Percentiles rank a stretch among this genome's conserved stretches.
phyloP scores from a whole-genome alignment of 2,113 vertebrate species.

The Dasypus novemcinctus region DNA sequence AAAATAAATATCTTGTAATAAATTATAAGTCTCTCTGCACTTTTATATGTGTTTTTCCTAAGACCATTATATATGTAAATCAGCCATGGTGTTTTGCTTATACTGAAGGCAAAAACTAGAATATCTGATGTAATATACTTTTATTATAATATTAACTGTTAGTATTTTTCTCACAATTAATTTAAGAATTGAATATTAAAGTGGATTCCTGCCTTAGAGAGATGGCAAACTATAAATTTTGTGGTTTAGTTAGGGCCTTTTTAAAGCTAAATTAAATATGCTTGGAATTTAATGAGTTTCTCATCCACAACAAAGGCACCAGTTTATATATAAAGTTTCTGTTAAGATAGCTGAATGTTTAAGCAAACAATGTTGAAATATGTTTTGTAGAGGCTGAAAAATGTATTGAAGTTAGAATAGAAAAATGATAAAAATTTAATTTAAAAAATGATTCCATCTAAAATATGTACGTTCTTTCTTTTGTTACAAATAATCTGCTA shows the following conservation, averaged over 20 bases:
- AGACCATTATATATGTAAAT: neutral
- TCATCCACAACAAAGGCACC: neutral
- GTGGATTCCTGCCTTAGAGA: slow-evolving; percentile 11
- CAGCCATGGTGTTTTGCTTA: slow-evolving; percentile 3
- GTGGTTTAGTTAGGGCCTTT: neutral
- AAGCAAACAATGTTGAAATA: neutral
- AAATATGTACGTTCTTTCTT: neutral
- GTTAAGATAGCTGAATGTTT: slow-evolving; percentile 19
- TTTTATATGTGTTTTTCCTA: neutral
- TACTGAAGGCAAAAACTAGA: neutral
- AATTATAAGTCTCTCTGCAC: slow-evolving; percentile 25
- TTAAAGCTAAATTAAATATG: slow-evolving; percentile 23
- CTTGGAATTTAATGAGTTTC: slow-evolving; percentile 22
- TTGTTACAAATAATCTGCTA: slow-evolving; percentile 33
- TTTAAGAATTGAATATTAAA: slow-evolving; percentile 32
- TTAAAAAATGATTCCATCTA: neutral
- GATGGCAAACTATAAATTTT: slow-evolving; percentile 13
- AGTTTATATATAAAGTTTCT: neutral
- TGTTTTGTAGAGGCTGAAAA: slow-evolving; percentile 18
- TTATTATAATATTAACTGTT: neutral
- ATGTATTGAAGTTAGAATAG: slow-evolving; percentile 33
- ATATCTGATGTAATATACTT: neutral
- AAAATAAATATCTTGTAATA: neutral
- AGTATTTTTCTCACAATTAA: slow-evolving; percentile 37
- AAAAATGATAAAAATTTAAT: slow-evolving; percentile 16